phyloP scores from a whole-genome alignment of 2,888 invertebrate species.

The Cetonia aurata region DNA sequence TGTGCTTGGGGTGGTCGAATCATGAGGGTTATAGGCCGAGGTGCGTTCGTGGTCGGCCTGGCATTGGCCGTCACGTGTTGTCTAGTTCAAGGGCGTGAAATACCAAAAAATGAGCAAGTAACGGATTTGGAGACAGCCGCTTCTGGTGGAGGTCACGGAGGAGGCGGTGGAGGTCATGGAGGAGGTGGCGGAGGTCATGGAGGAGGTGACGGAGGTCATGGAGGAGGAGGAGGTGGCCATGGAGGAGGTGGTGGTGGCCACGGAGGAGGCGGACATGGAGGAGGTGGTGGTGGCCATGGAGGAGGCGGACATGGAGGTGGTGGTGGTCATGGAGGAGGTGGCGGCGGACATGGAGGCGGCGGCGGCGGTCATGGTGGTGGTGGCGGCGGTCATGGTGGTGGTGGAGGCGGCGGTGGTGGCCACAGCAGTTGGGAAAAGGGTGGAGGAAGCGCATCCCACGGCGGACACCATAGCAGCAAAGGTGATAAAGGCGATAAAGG shows the following conservation, averaged over 20 bases:
- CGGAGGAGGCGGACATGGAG: slow-evolving; percentile 56
- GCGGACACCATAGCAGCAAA: slow-evolving; percentile 72
- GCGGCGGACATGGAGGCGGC: slow-evolving; percentile 62
- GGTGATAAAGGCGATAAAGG: slow-evolving; percentile 76
- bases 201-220: slow-evolving; percentile 58
- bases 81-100: slow-evolving; percentile 68
- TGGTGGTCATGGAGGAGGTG: slow-evolving; percentile 59
- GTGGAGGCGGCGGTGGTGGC: slow-evolving; percentile 52
- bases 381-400: slow-evolving; percentile 62
- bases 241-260: slow-evolving; percentile 1
- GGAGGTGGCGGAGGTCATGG: slow-evolving; percentile 66
- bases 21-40: slow-evolving; percentile 62
- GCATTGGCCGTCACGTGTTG: slow-evolving; percentile 66
- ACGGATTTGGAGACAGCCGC: slow-evolving; percentile 55
- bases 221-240: slow-evolving; percentile 2
- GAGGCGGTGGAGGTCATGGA: slow-evolving; percentile 61
- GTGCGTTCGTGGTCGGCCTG: slow-evolving; percentile 79
- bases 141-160: slow-evolving; percentile 62
- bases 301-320: slow-evolving; percentile 58
- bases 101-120: slow-evolving; percentile 54
- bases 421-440: slow-evolving; percentile 66
- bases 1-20: background rate
- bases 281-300: slow-evolving; percentile 58
- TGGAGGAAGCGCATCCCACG: slow-evolving; percentile 70
- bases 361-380: slow-evolving; percentile 62